These are phyloP conservation scores for Mionectes olivaceus DNA, from an alignment of 2,797 vertebrate species.

Conservation along the genomic window DNA sequence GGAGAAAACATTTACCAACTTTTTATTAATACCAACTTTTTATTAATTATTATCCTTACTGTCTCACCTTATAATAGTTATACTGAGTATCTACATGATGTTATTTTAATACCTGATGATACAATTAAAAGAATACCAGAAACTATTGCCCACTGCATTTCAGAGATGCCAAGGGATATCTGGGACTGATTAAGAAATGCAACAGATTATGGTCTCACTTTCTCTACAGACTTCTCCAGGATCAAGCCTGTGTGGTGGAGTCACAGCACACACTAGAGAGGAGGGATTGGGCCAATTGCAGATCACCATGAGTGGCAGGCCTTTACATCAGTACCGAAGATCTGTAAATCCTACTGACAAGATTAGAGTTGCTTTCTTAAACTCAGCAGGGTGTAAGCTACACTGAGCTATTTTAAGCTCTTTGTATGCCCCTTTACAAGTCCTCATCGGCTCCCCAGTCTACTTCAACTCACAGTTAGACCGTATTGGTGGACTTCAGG, in stretches of 20 bases:
- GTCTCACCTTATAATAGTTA: neutral
- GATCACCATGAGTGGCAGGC: accelerated
- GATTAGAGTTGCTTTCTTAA: neutral
- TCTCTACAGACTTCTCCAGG: accelerated
- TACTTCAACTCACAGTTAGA: neutral
- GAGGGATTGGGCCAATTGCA: neutral
- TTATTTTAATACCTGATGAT: neutral
- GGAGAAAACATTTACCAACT: neutral
- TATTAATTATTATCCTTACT: neutral
- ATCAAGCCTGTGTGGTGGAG: neutral
- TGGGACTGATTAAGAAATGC: neutral
- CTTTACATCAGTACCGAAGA: neutral
- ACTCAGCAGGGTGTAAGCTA: neutral
- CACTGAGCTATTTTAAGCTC: neutral
- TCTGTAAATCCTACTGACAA: accelerated
- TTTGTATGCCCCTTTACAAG: neutral
- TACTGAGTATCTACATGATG: neutral
- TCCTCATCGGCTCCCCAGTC: neutral
- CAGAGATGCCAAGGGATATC: neutral
- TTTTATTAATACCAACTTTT: neutral
- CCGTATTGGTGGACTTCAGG: neutral
- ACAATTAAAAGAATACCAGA: neutral
- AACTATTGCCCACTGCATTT: neutral
- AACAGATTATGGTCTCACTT: neutral
- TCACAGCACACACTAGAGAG: neutral